Conservation (phyloP, 2,888 invertebrate genomes). For the Tipula vernalis region DNA sequence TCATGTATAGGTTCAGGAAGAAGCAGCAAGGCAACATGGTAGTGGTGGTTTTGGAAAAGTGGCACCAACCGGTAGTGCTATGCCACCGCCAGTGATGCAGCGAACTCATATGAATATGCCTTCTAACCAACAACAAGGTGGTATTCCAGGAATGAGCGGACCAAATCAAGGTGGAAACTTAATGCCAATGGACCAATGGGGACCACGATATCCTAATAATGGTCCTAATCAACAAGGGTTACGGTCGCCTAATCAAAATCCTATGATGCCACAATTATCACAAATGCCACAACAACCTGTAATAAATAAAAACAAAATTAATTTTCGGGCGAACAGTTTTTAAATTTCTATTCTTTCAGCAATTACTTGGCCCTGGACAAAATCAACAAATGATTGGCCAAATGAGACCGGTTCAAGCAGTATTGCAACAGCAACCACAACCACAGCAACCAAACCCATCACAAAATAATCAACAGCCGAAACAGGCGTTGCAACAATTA, state of each 20-base stretch:
- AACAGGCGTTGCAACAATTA: constrained; percentile 68
- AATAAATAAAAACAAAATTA: constrained; percentile 10
- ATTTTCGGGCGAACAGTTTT: background rate
- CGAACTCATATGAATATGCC: constrained; percentile 26
- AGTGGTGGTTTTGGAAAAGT: constrained; percentile 60
- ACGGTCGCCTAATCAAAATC: constrained; percentile 38
- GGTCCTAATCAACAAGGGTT: constrained; percentile 31
- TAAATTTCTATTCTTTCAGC: constrained; percentile 10
- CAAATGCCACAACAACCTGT: constrained; percentile 30
- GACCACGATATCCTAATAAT: constrained; percentile 37
- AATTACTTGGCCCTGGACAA: constrained; percentile 33
- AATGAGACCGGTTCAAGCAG: constrained; percentile 24
- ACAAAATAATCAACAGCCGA: constrained; percentile 34
- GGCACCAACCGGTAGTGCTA: constrained; percentile 40
- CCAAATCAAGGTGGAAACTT: constrained; percentile 38
- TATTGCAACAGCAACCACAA: constrained; percentile 35
- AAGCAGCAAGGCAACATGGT: constrained; percentile 72
- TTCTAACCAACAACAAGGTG: constrained; percentile 31
- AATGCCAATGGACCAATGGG: constrained; percentile 44
- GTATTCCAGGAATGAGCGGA: constrained; percentile 26
- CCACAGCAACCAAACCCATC: constrained; percentile 30
- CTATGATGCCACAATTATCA: constrained; percentile 33
- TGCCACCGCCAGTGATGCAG: constrained; percentile 40
- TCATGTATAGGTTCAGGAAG: constrained; percentile 60
- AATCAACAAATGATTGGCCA: constrained; percentile 24